A percentile compares a stretch with the other conserved stretches of the same genome.
Conservation (phyloP, 92 coral and sea anemone genomes). For the Paragorgia papillata region DNA sequence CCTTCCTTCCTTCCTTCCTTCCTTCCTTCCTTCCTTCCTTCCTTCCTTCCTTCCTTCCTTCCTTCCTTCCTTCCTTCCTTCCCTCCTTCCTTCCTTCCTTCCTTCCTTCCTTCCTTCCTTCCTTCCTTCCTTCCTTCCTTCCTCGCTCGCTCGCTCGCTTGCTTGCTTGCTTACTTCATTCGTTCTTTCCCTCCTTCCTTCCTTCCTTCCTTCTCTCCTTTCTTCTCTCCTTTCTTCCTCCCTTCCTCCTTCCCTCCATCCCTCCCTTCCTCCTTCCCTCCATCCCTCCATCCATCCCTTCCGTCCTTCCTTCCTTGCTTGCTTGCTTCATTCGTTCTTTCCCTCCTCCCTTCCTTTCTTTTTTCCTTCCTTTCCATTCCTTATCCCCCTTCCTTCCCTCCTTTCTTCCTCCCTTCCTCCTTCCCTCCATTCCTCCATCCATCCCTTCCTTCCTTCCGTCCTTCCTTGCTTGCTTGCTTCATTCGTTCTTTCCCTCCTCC, state of each 20-base stretch:
- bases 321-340: background rate
- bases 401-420: background rate
- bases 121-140: constrained; percentile 1
- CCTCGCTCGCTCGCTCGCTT: background rate
- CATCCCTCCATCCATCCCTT: background rate
- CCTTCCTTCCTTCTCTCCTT: background rate
- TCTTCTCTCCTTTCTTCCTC: background rate
- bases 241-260: constrained; percentile 1
- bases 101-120: background rate
- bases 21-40: constrained; percentile 6
- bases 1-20: constrained; percentile 4
- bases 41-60: constrained; percentile 4
- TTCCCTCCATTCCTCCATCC: background rate
- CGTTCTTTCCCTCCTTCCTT: background rate
- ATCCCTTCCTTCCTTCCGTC: background rate
- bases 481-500: background rate
- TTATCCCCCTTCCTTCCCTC: background rate
- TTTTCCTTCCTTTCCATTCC: background rate
- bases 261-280: background rate
- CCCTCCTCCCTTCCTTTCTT: background rate
- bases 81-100: background rate
- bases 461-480: background rate
- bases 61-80: constrained; percentile 7
- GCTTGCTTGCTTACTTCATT: background rate
- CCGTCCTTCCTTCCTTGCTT: background rate